Evolutionary conservation across 2,113 vertebrate species (phyloP), one percentile per base, ranked within the genome.

Genomic region (Montifringilla adamsi): DNA sequence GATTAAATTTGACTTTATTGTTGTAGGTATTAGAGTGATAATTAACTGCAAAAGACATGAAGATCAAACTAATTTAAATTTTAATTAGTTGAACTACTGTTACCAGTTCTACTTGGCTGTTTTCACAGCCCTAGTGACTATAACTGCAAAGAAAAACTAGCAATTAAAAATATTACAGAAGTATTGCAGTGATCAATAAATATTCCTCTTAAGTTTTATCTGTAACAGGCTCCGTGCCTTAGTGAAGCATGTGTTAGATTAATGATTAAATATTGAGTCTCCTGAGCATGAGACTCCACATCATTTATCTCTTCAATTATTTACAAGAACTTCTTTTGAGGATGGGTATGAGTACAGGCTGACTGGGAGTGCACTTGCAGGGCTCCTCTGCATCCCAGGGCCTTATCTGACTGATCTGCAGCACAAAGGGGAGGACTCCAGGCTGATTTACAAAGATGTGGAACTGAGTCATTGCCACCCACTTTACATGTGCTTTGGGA

Each of bases 1-100:
- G 81, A 91, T 93, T 92, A 95, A 89, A 87, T 95, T 28, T 89
- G 76, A 91, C 91, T 96, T 96, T 95, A 88, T 69, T 96, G 63
- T 84, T 95, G 60, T 73, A 87, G 59, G 52, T 95, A 90, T 84
- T 95, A 86, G 66, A 86, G 53, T 60, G 66, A 77, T 94, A 78
- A 84, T 89, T 93, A 89, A 90, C 84, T 27, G 56, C 64, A 87
- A 74, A 95, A 95, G 59, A 72, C 37, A 78, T 14, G 52, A 35
- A 87, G 84, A 69, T n/a, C 21, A 14, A 28, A 89, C 60, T 84
- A 82, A 93, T 93, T 97, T 94, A 89, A 91, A 85, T 39, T 92
- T 96, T 94, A 94, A 96, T 94, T 84, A 91, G 93, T 37, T 91
- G 76, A 96, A 92, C 60, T 62, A 41, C 15, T 64, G 31, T 90